Evolutionary conservation across 2,888 invertebrate genomes (phyloP).

Genomic region (Eugnorisma glareosa): DNA sequence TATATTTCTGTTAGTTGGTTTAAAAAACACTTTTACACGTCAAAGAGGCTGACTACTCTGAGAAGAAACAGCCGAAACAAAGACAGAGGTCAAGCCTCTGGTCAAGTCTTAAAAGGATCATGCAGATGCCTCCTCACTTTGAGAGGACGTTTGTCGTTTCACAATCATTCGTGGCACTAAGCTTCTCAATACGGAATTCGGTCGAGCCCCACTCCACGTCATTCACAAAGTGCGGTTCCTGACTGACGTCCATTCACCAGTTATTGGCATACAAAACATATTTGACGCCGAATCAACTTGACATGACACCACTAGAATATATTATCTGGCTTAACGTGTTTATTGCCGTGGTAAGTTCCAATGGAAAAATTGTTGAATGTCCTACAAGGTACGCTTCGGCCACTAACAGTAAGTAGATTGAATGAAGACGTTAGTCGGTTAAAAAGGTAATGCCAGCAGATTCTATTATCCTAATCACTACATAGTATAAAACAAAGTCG

Average conservation of each 20-base stretch:
- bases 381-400: not conserved
- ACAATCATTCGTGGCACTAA: slow-evolving; percentile 59
- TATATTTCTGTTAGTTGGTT: not conserved
- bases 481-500: too few relatives aligned
- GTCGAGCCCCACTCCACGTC: slow-evolving; percentile 60
- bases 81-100: not conserved
- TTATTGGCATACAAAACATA: slow-evolving; percentile 71
- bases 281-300: slow-evolving; percentile 67
- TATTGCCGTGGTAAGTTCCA: slow-evolving; percentile 15
- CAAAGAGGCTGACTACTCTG: not conserved
- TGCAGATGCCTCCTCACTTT: not conserved
- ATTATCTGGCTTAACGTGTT: slow-evolving; percentile 45
- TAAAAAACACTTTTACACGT: not conserved
- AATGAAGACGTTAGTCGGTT: not conserved
- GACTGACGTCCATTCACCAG: slow-evolving; percentile 54
- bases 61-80: not conserved
- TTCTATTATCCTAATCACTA: too few relatives aligned
- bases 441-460: not conserved
- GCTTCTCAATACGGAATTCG: slow-evolving; percentile 68
- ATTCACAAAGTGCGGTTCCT: slow-evolving; percentile 59
- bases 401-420: not conserved
- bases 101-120: not conserved
- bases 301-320: slow-evolving; percentile 66
- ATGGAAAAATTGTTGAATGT: slow-evolving; percentile 1
- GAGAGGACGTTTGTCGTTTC: slow-evolving; percentile 47